Evolutionary conservation across 2,797 vertebrate species (phyloP).

Genomic region (Macroramphosus scolopax): DNA sequence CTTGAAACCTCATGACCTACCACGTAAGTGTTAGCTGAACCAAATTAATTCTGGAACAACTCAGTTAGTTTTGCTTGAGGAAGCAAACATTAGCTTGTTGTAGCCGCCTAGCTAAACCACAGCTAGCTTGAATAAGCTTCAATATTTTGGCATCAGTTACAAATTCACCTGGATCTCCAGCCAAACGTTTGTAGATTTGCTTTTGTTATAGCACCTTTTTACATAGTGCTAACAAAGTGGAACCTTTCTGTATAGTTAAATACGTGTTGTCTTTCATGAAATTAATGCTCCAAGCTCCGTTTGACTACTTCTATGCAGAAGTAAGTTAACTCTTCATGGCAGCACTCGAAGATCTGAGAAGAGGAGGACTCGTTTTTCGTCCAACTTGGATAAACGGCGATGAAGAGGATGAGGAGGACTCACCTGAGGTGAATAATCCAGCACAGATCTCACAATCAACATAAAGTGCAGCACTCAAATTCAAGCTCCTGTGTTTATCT

Average conservation of each 20-base stretch:
- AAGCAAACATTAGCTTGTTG: no score
- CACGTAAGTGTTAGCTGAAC: conserved; percentile 1
- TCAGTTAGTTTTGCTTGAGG: not conserved
- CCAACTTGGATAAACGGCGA: conserved; percentile 32
- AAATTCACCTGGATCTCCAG: no score
- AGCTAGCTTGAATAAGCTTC: not conserved
- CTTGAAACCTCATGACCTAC: not conserved
- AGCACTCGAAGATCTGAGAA: conserved; percentile 17
- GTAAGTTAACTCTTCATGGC: conserved; percentile 43
- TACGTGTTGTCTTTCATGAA: not conserved
- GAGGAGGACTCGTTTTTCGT: conserved; percentile 12
- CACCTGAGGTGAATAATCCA: conserved; percentile 48
- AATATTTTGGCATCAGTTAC: no score
- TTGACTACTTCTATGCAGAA: not conserved
- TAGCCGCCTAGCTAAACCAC: no score
- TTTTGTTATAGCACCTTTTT: no score
- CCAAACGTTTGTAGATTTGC: no score
- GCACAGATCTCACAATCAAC: not conserved
- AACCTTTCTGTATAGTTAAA: no score
- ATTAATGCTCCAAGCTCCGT: not conserved
- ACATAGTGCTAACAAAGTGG: no score
- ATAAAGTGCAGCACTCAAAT: not conserved
- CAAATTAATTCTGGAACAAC: not conserved
- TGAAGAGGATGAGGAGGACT: conserved; percentile 66
- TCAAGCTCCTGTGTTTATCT: not conserved